These are phyloP conservation scores for Paedocypris micromegethes DNA, from an alignment of 2,797 vertebrate genomes.

Conservation along the genomic window DNA sequence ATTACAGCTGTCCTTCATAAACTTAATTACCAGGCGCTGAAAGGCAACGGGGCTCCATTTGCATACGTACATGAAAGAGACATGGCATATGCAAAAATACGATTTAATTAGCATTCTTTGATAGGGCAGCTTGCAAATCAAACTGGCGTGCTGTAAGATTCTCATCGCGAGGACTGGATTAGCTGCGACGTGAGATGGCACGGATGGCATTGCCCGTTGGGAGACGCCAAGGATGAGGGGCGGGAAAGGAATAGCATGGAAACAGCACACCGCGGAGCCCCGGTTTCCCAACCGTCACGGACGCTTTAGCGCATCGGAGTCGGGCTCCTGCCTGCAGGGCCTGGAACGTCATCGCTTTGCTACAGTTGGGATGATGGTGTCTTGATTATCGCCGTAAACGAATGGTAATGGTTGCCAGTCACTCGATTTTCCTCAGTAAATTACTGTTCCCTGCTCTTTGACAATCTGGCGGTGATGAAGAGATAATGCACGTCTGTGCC, in stretches of 20 bases:
- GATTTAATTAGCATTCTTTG: slow-evolving; percentile 87
- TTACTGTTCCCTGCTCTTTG: slow-evolving; percentile 48
- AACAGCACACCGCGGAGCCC: slow-evolving; percentile 12
- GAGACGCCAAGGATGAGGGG: slow-evolving; percentile 28
- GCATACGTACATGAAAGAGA: slow-evolving; percentile 82
- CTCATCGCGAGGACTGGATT: slow-evolving; percentile 65
- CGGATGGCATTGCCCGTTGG: slow-evolving; percentile 44
- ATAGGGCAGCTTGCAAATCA: slow-evolving; percentile 84
- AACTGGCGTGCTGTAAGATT: slow-evolving; percentile 80
- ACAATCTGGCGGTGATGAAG: slow-evolving; percentile 26
- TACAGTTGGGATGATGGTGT: slow-evolving; percentile 53
- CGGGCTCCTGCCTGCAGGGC: slow-evolving; percentile 46
- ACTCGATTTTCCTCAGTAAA: slow-evolving; percentile 48
- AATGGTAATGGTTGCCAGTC: slow-evolving; percentile 49
- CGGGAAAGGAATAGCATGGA: slow-evolving; percentile 7
- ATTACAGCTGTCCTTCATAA: slow-evolving; percentile 95
- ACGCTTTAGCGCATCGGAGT: slow-evolving; percentile 42
- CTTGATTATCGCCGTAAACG: slow-evolving; percentile 61
- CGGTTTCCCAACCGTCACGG: slow-evolving; percentile 35
- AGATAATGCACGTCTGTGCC: no score
- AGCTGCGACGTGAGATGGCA: slow-evolving; percentile 60
- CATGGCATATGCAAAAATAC: slow-evolving; percentile 85
- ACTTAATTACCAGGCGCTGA: slow-evolving; percentile 91
- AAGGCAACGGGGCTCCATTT: slow-evolving; percentile 82
- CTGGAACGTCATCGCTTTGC: slow-evolving; percentile 49